Conservation (phyloP, 2,113 vertebrate species). For the Circaetus gallicus region DNA sequence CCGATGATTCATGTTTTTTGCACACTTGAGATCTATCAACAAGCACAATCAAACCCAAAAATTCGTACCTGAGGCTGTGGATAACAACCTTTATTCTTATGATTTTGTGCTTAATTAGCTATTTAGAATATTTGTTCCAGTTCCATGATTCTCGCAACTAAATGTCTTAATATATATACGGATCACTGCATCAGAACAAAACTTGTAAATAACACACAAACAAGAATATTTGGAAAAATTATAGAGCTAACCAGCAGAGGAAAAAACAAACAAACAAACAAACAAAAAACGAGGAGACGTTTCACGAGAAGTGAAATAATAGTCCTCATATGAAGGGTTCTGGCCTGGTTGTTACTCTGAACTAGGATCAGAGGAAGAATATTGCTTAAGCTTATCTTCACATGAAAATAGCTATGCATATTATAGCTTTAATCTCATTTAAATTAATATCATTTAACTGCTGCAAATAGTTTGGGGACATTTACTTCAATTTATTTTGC, state of each 20-base stretch:
- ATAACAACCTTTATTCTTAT: not conserved
- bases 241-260: not conserved
- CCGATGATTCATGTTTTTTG: not conserved
- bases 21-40: not conserved
- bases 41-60: not conserved
- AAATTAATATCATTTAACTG: slow-evolving; percentile 41
- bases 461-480: slow-evolving; percentile 1
- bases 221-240: not conserved
- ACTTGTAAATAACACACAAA: not conserved
- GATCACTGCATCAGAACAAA: not conserved
- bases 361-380: not conserved
- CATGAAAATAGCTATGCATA: not conserved
- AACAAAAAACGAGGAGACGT: not conserved
- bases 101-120: not conserved
- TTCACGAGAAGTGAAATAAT: not conserved
- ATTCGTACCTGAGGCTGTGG: not conserved
- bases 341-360: not conserved
- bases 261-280: not conserved
- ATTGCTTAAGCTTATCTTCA: slow-evolving; percentile 12
- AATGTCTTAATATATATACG: not conserved
- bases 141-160: not conserved
- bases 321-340: not conserved
- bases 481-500: slow-evolving; percentile 44
- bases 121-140: not conserved
- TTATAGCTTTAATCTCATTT: slow-evolving; percentile 36